Evolutionary conservation across 2,888 invertebrate genomes (phyloP), one percentile per base, ranked within the genome.

Genomic region (Zele albiditarsus): DNA sequence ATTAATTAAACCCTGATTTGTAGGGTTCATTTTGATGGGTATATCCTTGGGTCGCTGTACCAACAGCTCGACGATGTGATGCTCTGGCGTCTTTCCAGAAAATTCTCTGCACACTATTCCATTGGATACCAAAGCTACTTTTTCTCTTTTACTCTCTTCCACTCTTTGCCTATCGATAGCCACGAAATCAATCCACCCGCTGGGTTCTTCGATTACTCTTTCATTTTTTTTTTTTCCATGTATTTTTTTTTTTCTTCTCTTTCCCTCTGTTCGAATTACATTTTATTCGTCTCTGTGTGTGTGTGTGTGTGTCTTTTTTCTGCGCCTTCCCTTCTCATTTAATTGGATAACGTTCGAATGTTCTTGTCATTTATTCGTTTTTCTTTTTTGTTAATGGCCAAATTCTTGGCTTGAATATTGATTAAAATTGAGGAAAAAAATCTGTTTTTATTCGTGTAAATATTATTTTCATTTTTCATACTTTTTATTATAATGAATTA

Each of bases 1-100:
- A 77, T 77, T 73, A 73, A 71, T 74, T 72, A 49, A 72, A 66
- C 58, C 28, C 66, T 77, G 72, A 75, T 77, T 77, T 75, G 72
- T 74, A 38, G 60, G 74, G 68, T 53, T 53, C 53, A 53, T 53
- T 53, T 20, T 68, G 53, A 16, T 68, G 31, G 28, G 68, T 31
- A 68, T 20, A 53, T 57, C 23, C 68, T n/a, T n/a, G n/a, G n/a
- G 57, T 68, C 68, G 71, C 46, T 74, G 38, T 12, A 31, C 20
- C 65, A 60, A 72, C 66, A 38, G 20, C 20, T 53, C 25, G 62
- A 8, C 20, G 3, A 49, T n/a, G 70, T 42, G 65, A 77, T 68
- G 57, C 20, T 68, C 70, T 53, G 66, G 68, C 62, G 60, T 46
- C 62, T 25, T 38, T 68, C 53, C 58, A 62, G 53, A 53, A 53